phyloP scores from a whole-genome alignment of 1,140 invertebrate genomes.

The Andrena cerasifolii region DNA sequence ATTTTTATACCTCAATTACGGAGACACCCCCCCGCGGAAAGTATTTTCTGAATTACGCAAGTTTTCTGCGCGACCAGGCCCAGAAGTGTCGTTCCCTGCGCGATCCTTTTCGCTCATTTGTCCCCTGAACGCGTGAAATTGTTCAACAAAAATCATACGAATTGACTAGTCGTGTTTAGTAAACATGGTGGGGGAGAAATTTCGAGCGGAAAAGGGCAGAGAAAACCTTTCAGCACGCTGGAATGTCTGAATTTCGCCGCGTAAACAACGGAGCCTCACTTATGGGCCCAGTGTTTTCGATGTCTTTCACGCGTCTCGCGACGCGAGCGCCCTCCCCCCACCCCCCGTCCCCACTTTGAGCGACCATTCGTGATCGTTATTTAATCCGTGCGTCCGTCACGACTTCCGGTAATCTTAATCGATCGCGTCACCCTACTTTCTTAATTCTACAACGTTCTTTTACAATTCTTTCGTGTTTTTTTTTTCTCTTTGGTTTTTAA shows the following conservation, averaged over 20 bases:
- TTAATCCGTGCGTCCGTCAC: constrained; percentile 48
- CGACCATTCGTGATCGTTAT: constrained; percentile 47
- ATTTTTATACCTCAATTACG: constrained; percentile 65
- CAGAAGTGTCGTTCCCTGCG: constrained; percentile 14
- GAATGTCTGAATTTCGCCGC: neutral
- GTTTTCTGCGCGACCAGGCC: constrained; percentile 9
- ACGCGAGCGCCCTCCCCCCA: constrained; percentile 11
- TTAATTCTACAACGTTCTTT: constrained; percentile 33
- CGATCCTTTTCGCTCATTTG: too few relatives aligned
- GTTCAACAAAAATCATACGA: too few relatives aligned
- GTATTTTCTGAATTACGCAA: constrained; percentile 24
- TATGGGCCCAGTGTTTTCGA: constrained; percentile 34
- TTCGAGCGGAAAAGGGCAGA: neutral
- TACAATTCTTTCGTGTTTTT: constrained; percentile 21
- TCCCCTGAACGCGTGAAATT: too few relatives aligned
- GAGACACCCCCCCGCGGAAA: constrained; percentile 18
- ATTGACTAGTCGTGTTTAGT: too few relatives aligned
- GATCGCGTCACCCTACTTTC: constrained; percentile 48
- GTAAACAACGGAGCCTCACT: neutral
- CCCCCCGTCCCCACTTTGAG: constrained; percentile 19
- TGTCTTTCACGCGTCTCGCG: constrained; percentile 37
- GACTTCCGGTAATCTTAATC: constrained; percentile 39
- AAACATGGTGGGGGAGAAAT: too few relatives aligned
- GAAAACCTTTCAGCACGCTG: too few relatives aligned
- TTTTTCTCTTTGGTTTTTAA: too few relatives aligned